A percentile compares a stretch with the other conserved stretches of the same genome.
Evolutionary conservation across 2,113 vertebrate genomes (phyloP).

Genomic region (Protomyctophum bolini): DNA sequence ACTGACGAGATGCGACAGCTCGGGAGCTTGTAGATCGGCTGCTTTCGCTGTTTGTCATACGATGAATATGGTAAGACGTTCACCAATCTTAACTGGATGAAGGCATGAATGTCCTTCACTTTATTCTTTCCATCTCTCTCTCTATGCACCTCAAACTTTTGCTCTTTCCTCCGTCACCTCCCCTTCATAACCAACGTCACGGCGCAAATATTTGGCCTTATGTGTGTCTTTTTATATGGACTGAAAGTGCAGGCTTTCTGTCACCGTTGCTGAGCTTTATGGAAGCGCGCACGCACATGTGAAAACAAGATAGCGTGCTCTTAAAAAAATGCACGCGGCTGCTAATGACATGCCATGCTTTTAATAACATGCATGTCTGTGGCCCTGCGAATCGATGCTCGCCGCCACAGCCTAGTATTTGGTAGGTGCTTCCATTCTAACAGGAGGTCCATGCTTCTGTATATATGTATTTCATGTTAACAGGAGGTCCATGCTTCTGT

Average conservation of each 20-base stretch:
- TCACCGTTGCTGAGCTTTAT: neutral
- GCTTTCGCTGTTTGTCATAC: too few species aligned
- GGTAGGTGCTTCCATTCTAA: neutral
- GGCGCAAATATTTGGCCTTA: neutral
- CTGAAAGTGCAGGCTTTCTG: slow-evolving; percentile 9
- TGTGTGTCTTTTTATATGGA: rapidly evolving
- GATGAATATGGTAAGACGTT: too few species aligned
- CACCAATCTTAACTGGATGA: too few species aligned
- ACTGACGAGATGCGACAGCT: too few species aligned
- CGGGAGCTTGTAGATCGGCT: too few species aligned
- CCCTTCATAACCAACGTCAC: slow-evolving; percentile 3
- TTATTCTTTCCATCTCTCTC: neutral
- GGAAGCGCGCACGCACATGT: slow-evolving; percentile 5
- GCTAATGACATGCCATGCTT: slow-evolving; percentile 4
- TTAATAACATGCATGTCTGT: slow-evolving; percentile 1
- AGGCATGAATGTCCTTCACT: too few species aligned
- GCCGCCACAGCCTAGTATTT: neutral
- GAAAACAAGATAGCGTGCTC: slow-evolving; percentile 22
- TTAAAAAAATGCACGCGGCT: neutral
- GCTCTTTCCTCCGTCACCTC: neutral
- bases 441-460: neutral
- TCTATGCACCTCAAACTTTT: neutral
- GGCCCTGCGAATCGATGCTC: neutral
- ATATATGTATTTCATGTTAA: too few species aligned
- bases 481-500: too few species aligned